Evolutionary conservation across 2,888 invertebrate species (phyloP).

Genomic region (Oegoconia quadripuncta): DNA sequence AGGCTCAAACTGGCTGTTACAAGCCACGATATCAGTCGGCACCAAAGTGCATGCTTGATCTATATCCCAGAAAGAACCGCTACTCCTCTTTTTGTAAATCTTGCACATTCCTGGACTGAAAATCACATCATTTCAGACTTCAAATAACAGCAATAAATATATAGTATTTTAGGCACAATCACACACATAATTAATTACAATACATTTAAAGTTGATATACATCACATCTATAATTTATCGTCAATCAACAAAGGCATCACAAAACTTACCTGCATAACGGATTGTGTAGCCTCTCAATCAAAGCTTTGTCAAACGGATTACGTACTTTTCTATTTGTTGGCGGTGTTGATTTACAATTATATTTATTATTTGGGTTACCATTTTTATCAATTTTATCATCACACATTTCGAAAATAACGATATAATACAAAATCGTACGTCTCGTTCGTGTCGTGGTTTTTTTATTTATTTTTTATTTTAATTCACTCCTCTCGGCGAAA

Average conservation of each 20-base stretch:
- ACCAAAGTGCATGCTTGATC: constrained; percentile 83
- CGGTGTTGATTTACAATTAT: constrained; percentile 57
- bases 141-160: no score
- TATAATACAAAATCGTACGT: no score
- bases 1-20: constrained; percentile 80
- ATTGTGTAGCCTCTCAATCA: constrained; percentile 82
- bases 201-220: background rate
- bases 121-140: no score
- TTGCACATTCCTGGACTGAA: constrained; percentile 73
- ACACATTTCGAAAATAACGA: constrained; percentile 69
- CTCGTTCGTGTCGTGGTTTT: no score
- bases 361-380: constrained; percentile 45
- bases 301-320: constrained; percentile 84
- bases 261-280: constrained; percentile 84
- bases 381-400: no score
- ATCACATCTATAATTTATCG: background rate
- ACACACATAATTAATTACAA: background rate
- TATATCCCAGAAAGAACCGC: constrained; percentile 81
- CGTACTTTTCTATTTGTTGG: constrained; percentile 70
- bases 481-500: no score
- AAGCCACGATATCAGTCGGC: constrained; percentile 84
- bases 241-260: no score
- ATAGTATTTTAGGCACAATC: background rate
- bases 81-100: constrained; percentile 63
- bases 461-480: no score